Conservation (phyloP, 2,797 vertebrate genomes). For the Notoglanidium macrostoma region DNA sequence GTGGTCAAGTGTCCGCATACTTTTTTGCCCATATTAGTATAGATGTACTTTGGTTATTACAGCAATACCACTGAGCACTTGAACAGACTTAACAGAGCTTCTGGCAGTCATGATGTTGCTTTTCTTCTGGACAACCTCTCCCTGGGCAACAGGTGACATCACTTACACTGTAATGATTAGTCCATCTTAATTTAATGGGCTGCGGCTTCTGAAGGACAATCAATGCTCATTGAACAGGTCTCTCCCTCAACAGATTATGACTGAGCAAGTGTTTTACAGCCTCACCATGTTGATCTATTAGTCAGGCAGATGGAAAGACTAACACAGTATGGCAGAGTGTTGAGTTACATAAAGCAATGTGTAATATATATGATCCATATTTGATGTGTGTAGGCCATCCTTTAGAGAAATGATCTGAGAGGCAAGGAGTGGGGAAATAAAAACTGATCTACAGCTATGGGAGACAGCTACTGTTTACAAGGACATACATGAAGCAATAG, state of each 20-base stretch:
- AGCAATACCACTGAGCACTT: neutral
- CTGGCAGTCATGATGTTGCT: neutral
- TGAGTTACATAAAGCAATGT: neutral
- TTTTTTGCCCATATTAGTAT: neutral
- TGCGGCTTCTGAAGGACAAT: slow-evolving; percentile 24
- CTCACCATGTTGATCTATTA: neutral
- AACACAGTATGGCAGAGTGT: neutral
- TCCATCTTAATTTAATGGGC: slow-evolving; percentile 8
- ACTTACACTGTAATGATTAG: slow-evolving; percentile 13
- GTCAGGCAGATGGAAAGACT: slow-evolving; percentile 9
- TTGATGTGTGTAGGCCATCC: neutral
- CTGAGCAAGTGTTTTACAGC: slow-evolving; percentile 2
- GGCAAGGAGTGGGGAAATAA: neutral
- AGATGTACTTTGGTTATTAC: neutral
- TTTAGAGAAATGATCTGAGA: neutral
- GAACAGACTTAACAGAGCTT: neutral
- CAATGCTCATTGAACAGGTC: slow-evolving; percentile 15
- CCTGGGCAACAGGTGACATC: neutral
- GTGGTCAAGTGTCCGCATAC: neutral
- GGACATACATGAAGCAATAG: neutral
- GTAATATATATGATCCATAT: neutral
- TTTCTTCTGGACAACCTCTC: neutral
- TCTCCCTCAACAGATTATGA: slow-evolving; percentile 24
- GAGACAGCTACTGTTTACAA: slow-evolving; percentile 1
- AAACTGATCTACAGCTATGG: neutral